Conservation (phyloP, 2,113 vertebrate genomes). For the Dinomys branickii region DNA sequence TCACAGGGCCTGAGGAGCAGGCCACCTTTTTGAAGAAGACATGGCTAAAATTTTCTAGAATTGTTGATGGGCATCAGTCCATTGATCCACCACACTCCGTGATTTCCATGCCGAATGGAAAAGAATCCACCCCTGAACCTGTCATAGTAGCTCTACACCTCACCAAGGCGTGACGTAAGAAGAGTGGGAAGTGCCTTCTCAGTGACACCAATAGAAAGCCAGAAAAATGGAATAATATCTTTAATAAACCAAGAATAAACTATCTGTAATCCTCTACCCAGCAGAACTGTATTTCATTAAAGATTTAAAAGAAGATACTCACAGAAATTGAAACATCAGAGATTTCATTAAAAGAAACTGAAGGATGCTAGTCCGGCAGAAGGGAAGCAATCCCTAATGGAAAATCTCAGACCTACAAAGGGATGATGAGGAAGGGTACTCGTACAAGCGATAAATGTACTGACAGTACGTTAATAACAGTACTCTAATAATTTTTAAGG, state of each 20-base stretch:
- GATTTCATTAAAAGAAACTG: background rate
- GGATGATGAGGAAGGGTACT: background rate
- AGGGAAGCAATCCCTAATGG: background rate
- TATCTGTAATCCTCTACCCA: background rate
- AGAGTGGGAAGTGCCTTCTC: background rate
- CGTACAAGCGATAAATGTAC: background rate
- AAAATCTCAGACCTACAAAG: background rate
- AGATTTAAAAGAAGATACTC: background rate
- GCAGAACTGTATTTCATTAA: background rate
- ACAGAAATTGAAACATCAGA: background rate
- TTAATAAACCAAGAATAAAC: background rate
- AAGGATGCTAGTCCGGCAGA: background rate
- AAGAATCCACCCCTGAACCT: background rate
- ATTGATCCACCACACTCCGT: background rate
- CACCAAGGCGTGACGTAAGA: background rate
- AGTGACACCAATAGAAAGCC: background rate
- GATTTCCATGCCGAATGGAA: background rate
- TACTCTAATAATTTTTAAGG: background rate
- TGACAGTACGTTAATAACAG: background rate
- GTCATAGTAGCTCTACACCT: background rate
- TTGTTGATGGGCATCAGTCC: background rate
- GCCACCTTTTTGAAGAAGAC: background rate
- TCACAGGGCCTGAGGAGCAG: background rate
- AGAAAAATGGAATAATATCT: background rate
- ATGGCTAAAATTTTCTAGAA: background rate